These are phyloP conservation scores for Melanostoma scalare DNA, from an alignment of 2,888 invertebrate genomes.

Conservation along the genomic window DNA sequence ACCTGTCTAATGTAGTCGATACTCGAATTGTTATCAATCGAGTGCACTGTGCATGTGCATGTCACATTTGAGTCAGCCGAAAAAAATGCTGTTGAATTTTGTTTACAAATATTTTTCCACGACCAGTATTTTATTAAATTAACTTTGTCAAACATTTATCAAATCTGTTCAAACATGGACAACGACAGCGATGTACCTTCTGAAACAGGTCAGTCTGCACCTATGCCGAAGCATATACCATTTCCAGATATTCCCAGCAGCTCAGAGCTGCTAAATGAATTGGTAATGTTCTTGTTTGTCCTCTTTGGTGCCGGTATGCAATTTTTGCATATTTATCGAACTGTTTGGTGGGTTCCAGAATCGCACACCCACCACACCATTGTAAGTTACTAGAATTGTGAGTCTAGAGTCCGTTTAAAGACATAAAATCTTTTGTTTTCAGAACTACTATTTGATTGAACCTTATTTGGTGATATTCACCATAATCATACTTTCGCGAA, in stretches of 20 bases:
- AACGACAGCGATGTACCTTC: slow-evolving; percentile 61
- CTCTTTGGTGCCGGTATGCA: slow-evolving; percentile 92
- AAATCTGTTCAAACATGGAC: slow-evolving; percentile 41
- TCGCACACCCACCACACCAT: slow-evolving; percentile 94
- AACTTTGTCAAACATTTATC: too few relatives aligned
- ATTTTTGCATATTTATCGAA: slow-evolving; percentile 96
- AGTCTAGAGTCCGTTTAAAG: too few relatives aligned
- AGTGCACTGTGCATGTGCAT: too few relatives aligned
- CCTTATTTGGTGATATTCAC: slow-evolving; percentile 93
- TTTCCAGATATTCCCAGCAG: slow-evolving; percentile 90
- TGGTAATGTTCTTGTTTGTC: slow-evolving; percentile 91
- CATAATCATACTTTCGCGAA: slow-evolving; percentile 89
- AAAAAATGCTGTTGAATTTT: slow-evolving; percentile 35
- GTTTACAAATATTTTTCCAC: slow-evolving; percentile 17
- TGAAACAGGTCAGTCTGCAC: slow-evolving; percentile 58
- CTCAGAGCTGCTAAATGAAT: slow-evolving; percentile 92
- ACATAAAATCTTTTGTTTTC: slow-evolving; percentile 77
- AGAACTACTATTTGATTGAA: slow-evolving; percentile 98
- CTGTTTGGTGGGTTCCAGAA: slow-evolving; percentile 98
- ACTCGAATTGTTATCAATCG: slow-evolving; percentile 22
- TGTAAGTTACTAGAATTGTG: slow-evolving; percentile 83
- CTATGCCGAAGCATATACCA: slow-evolving; percentile 90
- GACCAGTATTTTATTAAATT: too few relatives aligned
- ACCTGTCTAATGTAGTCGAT: background rate
- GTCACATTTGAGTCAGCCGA: too few relatives aligned